Evolutionary conservation across 1,140 invertebrate genomes (phyloP), one percentile per base, ranked within the genome.

Genomic region (Ectropis grisescens): DNA sequence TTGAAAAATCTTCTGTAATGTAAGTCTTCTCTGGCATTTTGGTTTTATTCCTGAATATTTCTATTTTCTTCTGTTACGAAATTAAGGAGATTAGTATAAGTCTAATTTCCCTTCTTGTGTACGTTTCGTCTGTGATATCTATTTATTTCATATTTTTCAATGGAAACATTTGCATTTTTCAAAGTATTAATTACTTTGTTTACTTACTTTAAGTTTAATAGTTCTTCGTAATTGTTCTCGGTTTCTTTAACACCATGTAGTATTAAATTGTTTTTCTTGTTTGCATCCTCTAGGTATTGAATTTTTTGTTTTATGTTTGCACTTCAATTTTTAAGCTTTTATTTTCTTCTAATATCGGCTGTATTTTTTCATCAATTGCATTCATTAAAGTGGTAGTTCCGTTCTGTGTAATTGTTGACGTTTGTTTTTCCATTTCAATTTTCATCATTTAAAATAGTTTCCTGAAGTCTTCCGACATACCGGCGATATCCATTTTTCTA

Each of bases 1-100:
- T 42, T 1, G 40, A 22, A 8, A 31, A 48, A 13, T 48, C 40
- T 7, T 48, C 40, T 1, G 36, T 11, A 5, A 41, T 32, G 13
- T 45, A 38, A 1, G 27, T 31, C 2, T 15, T 10, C 11, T 29
- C n/a, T 32, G 28, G 32, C 15, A 38, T 26, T 22, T 13, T 40
- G 27, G 31, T 37, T 14, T 26, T 33, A 3, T 25, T 38, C 30
- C 33, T 41, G 7, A 43, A 19, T 8, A 43, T 26, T 26, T 33
- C 33, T 6, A 16, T 13, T 24, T 38, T 47, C 10, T 26, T 38
- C 30, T 24, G 23, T 11, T 16, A 8, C 14, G 37, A 11, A 1
- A 37, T 37, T 9, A 34, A 13, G 1, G 32, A 10, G 0, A 38
- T 14, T 2, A 41, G 15, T 33, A 47, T 23, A 7, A 33, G 37